Evolutionary conservation across 2,113 vertebrate species (phyloP), one percentile per base, ranked within the genome.

Genomic region (Calypte anna): DNA sequence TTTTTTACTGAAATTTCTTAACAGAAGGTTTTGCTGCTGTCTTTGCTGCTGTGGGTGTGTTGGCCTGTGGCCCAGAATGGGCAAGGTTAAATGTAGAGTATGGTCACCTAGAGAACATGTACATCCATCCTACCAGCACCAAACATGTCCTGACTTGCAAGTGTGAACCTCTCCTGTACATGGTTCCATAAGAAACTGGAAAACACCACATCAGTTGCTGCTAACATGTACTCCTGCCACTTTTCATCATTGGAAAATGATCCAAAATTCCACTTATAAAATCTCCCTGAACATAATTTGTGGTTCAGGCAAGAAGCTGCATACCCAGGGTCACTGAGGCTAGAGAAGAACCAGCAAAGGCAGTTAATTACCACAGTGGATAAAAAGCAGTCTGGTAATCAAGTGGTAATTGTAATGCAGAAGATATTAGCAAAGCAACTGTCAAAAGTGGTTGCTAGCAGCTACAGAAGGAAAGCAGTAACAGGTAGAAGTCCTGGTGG

Each of bases 351-450:
- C 12, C 44, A 76, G 74, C 53, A 79, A 40, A 76, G 74, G 40
- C 89, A 91, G 63, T 90, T 95, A 92, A 94, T 88, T 92, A 90
- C 28, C 6, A 3, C 2, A 59, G 67, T 82, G 78, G 87, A 85
- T 58, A 44, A 78, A 77, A 88, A 88, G 79, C 67, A 79, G 73
- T 10, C 59, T 92, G 68, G 36, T 68, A 93, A 91, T 88, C 55
- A 48, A 91, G 74, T 62, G 72, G 53, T 89, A 90, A 69, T 61
- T 88, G 55, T 57, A 80, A 84, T 44, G 85, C 61, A 89, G 84
- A 48, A 93, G 54, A 72, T 62, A 55, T 82, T 88, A 76, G 84
- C 78, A 62, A 81, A 72, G 28, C 58, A 30, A 21, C 23, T 64
- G 73, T 74, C 77, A 69, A 67, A 77, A 62, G 30, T 43, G 31